Base-by-base conservation (phyloP, 1,140 invertebrate genomes). In the Chironomus striatipennis region DNA sequence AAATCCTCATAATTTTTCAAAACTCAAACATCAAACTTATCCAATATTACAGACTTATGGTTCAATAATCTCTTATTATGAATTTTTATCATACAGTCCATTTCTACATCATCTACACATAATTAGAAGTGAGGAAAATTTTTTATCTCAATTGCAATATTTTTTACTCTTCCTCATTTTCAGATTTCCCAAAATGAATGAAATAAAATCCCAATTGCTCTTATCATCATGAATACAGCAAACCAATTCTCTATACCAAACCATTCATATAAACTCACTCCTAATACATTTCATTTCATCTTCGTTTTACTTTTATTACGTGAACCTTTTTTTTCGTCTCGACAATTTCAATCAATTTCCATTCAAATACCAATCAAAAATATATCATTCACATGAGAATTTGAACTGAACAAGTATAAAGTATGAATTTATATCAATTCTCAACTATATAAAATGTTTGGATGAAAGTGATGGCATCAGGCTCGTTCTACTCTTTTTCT, bases 301-400 rank as follows among this genome's bases (percentile, higher is more conserved):
- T 10, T 15, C 7, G 2, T 47, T 47, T 15, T 57, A 15, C 5
- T n/a, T 57, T 12, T 57, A 57, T 57, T 57, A 57, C 47, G 47
- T 57, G 47, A 57, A 57, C 47, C 65, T 70, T 21, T 21, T 67
- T 70, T 70, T 17, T 70, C 20, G 65, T 21, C 65, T 70, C 20
- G 65, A 70, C 65, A 70, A 70, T 70, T 70, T 70, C 65, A 70
- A 70, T 70, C 65, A 70, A 70, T 70, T 70, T 70, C 65, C 65
- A 70, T 70, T 70, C 65, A 70, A 70, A 70, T 70, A 70, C 17
- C 65, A 70, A 70, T 70, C 65, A 70, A 70, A 70, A 70, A 70
- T 70, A 70, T 70, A 70, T 70, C 65, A 21, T 21, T 20, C 65
- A 70, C 65, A 17, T 6, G 65, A 21, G 65, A 70, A 70, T 70